Evolutionary conservation across 2,888 invertebrate species (phyloP).

Genomic region (Tinea trinotella): DNA sequence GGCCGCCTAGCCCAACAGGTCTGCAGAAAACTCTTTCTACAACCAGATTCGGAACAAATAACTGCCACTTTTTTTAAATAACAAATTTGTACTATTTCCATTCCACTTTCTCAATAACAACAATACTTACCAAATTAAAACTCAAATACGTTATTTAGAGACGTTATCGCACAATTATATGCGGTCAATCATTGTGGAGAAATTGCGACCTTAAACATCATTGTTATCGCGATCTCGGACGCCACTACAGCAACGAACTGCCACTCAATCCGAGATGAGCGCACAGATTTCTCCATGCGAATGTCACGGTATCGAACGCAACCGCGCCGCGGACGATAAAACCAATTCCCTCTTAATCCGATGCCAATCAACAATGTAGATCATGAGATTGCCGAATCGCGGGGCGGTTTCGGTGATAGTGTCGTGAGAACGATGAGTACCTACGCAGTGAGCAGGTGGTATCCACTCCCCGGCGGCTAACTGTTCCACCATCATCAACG

Average conservation of each 20-base stretch:
- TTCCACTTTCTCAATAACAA: constrained; percentile 4
- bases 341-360: constrained; percentile 59
- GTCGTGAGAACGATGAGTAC: constrained; percentile 59
- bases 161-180: constrained; percentile 1
- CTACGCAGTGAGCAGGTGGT: constrained; percentile 44
- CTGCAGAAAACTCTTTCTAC: too few relatives aligned
- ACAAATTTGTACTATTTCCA: background rate
- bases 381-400: constrained; percentile 47
- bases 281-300: constrained; percentile 51
- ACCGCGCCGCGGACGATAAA: constrained; percentile 37
- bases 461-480: constrained; percentile 57
- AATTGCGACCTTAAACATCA: constrained; percentile 47
- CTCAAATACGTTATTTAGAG: constrained; percentile 8
- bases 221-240: constrained; percentile 44
- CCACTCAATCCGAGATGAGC: constrained; percentile 47
- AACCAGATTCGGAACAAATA: too few relatives aligned
- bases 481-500: constrained; percentile 52
- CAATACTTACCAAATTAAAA: constrained; percentile 3
- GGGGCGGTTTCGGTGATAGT: constrained; percentile 45
- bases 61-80: background rate
- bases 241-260: constrained; percentile 36
- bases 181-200: constrained; percentile 26
- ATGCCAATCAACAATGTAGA: constrained; percentile 66
- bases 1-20: too few relatives aligned
- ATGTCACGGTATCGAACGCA: constrained; percentile 54